Percentiles rank a stretch among this genome's conserved stretches.
Evolutionary conservation across 2,888 invertebrate genomes (phyloP).

Genomic region (Caenorhabditis sulstoni): DNA sequence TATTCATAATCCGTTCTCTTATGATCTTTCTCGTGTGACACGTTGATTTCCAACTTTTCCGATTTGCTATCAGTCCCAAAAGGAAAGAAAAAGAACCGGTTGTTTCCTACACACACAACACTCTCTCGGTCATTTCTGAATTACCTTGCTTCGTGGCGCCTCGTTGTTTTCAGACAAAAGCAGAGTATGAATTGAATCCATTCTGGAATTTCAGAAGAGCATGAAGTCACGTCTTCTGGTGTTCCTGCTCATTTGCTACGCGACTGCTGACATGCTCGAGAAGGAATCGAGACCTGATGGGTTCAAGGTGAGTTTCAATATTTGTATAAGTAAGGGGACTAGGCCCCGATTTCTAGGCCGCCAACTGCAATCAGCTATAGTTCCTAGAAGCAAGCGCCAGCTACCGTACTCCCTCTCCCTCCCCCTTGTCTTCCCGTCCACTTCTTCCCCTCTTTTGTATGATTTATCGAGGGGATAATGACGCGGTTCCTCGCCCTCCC

Average conservation of each 20-base stretch:
- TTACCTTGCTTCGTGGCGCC: neutral
- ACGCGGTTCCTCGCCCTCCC: neutral
- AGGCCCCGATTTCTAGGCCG: too few relatives aligned
- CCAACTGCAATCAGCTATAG: too few relatives aligned
- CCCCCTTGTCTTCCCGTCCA: slow-evolving; percentile 2
- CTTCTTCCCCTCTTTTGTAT: neutral
- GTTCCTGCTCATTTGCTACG: slow-evolving; percentile 44
- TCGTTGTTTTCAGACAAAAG: too few relatives aligned
- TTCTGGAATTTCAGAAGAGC: slow-evolving; percentile 14
- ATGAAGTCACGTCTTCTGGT: slow-evolving; percentile 42
- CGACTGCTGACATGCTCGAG: slow-evolving; percentile 49
- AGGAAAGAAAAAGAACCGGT: slow-evolving; percentile 10
- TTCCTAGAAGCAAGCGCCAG: too few relatives aligned
- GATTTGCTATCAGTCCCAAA: slow-evolving; percentile 6
- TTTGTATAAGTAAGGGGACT: too few relatives aligned
- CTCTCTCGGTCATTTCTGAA: neutral
- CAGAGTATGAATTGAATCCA: neutral
- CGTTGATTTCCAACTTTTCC: neutral
- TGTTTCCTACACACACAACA: too few relatives aligned
- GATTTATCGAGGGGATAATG: neutral
- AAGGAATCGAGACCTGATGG: slow-evolving; percentile 27
- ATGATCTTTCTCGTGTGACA: slow-evolving; percentile 33
- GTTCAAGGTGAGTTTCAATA: slow-evolving; percentile 42
- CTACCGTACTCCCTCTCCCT: slow-evolving; percentile 1
- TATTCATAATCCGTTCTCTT: slow-evolving; percentile 8